These are phyloP conservation scores for Colius striatus DNA, from an alignment of 2,113 vertebrate species.

Conservation along the genomic window DNA sequence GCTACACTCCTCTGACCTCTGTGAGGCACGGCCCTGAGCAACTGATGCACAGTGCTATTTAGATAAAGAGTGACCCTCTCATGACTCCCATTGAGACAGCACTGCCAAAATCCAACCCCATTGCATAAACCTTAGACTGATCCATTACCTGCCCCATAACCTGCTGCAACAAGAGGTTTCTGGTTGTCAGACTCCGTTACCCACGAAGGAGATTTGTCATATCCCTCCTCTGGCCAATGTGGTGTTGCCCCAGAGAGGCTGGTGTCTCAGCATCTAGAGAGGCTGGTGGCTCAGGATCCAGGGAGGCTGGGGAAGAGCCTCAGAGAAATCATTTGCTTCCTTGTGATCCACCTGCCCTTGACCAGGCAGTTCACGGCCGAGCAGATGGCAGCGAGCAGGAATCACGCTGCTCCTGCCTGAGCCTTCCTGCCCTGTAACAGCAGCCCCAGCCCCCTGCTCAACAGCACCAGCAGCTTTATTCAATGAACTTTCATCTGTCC, in stretches of 20 bases:
- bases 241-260: rapidly evolving
- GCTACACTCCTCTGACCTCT: slow-evolving; percentile 41
- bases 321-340: slow-evolving; percentile 23
- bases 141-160: background rate
- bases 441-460: slow-evolving; percentile 1
- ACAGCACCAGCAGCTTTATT: background rate
- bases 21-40: background rate
- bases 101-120: background rate
- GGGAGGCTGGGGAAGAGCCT: background rate
- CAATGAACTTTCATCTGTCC: slow-evolving; percentile 8
- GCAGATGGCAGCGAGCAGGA: slow-evolving; percentile 2
- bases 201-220: background rate
- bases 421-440: background rate
- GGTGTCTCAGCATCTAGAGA: background rate
- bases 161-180: background rate
- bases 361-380: background rate
- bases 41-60: background rate
- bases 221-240: background rate
- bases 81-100: background rate
- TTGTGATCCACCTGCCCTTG: slow-evolving; percentile 12
- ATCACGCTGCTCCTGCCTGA: background rate
- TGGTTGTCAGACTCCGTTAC: background rate
- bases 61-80: background rate
- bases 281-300: background rate
- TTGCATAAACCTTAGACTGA: background rate